Conservation (phyloP, 2,888 invertebrate genomes). For the Pedicia rivosa region DNA sequence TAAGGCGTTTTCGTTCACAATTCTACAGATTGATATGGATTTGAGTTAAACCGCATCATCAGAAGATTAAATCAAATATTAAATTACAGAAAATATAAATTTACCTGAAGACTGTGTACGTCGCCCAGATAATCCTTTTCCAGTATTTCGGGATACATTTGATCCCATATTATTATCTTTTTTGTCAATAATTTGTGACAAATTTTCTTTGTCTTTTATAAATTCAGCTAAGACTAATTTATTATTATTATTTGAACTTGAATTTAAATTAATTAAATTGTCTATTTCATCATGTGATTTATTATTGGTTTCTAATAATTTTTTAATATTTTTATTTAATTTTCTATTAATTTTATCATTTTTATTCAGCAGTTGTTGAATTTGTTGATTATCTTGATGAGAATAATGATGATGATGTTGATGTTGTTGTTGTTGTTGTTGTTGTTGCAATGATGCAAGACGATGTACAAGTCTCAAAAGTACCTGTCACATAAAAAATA, state of each 20-base stretch:
- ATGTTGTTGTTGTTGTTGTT: slow-evolving; percentile 7
- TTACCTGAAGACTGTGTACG: slow-evolving; percentile 15
- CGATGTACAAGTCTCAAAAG: slow-evolving; percentile 11
- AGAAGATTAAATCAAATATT: too few relatives aligned
- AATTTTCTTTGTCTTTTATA: neutral
- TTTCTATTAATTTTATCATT: neutral
- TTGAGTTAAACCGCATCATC: too few relatives aligned
- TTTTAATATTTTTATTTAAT: neutral
- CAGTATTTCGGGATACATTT: slow-evolving; percentile 60
- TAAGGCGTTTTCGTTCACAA: too few relatives aligned
- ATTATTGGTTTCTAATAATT: neutral
- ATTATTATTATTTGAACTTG: neutral
- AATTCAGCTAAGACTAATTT: neutral
- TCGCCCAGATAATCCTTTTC: slow-evolving; percentile 31
- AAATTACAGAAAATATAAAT: too few relatives aligned
- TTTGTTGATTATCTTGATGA: neutral
- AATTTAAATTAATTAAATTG: neutral
- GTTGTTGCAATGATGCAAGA: slow-evolving; percentile 12
- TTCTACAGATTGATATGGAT: too few relatives aligned
- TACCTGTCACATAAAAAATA: slow-evolving; percentile 8
- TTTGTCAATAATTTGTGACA: too few relatives aligned
- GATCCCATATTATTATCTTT: slow-evolving; percentile 47
- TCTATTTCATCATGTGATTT: neutral
- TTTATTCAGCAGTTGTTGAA: neutral
- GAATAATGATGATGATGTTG: neutral